Conservation (phyloP, 1,140 invertebrate species). For the Sesamia nonagrioides region DNA sequence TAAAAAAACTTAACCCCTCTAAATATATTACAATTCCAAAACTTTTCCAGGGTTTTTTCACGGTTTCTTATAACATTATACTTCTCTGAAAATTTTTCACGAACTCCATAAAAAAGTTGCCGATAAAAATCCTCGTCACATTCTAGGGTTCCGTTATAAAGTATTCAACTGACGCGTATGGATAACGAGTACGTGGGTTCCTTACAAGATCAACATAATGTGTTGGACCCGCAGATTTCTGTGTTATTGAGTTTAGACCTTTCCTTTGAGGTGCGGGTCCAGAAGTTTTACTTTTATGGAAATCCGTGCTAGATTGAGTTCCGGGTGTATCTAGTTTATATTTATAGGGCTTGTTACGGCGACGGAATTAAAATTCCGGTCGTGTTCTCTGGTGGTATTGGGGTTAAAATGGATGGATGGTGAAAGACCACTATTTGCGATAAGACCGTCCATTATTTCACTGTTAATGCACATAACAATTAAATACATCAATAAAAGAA, state of each 20-base stretch:
- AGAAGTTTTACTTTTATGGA: constrained; percentile 17
- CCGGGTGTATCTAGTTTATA: background rate
- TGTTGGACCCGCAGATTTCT: constrained; percentile 27
- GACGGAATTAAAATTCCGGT: no score
- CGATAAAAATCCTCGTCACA: constrained; percentile 19
- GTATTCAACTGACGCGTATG: constrained; percentile 27
- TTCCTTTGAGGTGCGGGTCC: background rate
- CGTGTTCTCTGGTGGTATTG: no score
- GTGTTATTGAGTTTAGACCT: constrained; percentile 21
- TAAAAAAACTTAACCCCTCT: background rate
- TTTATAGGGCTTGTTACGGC: background rate
- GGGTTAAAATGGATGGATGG: no score
- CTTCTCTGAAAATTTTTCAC: background rate
- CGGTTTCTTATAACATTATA: background rate
- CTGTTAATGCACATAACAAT: no score
- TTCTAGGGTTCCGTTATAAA: constrained; percentile 32
- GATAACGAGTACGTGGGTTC: constrained; percentile 36
- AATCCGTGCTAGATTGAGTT: background rate
- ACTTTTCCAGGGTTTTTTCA: background rate
- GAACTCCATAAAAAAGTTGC: background rate
- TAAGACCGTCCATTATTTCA: no score
- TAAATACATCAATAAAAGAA: no score
- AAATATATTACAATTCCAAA: background rate
- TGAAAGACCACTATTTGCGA: no score
- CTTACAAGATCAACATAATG: constrained; percentile 46